Conservation (phyloP, 2,797 vertebrate genomes). For the Thaleichthys pacificus region DNA sequence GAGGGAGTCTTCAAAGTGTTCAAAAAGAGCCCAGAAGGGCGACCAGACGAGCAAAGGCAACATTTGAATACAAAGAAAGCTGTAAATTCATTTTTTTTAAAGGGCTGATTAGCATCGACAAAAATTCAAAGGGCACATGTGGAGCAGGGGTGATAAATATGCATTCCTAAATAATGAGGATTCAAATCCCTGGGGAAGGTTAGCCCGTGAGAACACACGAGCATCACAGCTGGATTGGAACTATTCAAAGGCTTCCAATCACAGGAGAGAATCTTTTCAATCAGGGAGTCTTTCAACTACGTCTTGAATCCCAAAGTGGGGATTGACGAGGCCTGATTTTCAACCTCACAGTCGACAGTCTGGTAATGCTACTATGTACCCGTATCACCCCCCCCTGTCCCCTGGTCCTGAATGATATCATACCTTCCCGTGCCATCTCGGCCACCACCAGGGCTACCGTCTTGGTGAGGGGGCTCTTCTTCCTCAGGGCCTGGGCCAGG, state of each 20-base stretch:
- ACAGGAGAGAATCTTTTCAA: neutral
- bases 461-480: slow-evolving; percentile 68
- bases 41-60: too few species aligned
- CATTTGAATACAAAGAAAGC: neutral
- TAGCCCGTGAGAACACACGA: neutral
- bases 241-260: neutral
- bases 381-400: neutral
- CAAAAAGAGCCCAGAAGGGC: too few species aligned
- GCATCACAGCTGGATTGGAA: neutral
- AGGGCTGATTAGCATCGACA: neutral
- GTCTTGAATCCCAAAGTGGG: neutral
- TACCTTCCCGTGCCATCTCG: slow-evolving; percentile 85
- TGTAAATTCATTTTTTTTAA: neutral
- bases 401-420: neutral
- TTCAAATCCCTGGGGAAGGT: neutral
- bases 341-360: neutral
- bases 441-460: slow-evolving; percentile 83
- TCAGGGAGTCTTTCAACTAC: neutral
- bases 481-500: slow-evolving; percentile 73
- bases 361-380: too few species aligned
- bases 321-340: neutral
- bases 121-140: neutral
- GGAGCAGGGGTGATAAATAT: neutral
- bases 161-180: neutral
- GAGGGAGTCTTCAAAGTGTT: neutral